Percentiles rank a stretch among this genome's conserved stretches.
These are phyloP conservation scores for Rhinogobius similis DNA, from an alignment of 2,113 vertebrate species.

Conservation along the genomic window DNA sequence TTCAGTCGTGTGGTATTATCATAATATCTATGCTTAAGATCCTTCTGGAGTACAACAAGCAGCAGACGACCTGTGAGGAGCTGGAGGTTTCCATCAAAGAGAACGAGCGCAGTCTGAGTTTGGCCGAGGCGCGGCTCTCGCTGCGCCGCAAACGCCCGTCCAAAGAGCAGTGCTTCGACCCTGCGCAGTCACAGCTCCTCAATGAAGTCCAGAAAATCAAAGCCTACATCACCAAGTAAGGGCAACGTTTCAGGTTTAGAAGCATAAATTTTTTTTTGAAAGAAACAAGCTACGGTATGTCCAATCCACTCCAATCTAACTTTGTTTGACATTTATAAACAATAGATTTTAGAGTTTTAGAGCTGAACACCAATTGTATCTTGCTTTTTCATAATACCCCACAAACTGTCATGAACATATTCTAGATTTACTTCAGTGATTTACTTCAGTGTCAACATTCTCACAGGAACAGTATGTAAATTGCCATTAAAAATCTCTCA, in stretches of 20 bases:
- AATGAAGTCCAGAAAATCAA: conserved; percentile 82
- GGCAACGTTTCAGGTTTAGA: not conserved
- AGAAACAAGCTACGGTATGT: too few species aligned
- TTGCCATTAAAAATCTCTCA: too few species aligned
- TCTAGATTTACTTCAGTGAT: too few species aligned
- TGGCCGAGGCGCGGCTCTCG: conserved; percentile 82
- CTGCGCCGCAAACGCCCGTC: conserved; percentile 80
- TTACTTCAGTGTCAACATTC: too few species aligned
- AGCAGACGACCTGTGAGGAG: conserved; percentile 81
- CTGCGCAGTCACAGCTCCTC: conserved; percentile 78
- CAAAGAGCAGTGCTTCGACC: conserved; percentile 84
- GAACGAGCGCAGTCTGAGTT: conserved; percentile 77
- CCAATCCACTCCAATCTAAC: not conserved
- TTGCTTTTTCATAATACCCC: too few species aligned
- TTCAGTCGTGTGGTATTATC: not conserved
- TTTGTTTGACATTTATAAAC: not conserved
- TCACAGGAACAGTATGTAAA: too few species aligned
- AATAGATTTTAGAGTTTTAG: too few species aligned
- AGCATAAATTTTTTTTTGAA: too few species aligned
- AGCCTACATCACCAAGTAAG: conserved; percentile 79
- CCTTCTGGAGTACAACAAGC: conserved; percentile 45
- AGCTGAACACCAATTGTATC: too few species aligned
- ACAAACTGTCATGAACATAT: too few species aligned
- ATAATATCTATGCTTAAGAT: not conserved
- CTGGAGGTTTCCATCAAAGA: conserved; percentile 81